phyloP scores from a whole-genome alignment of 2,113 vertebrate genomes.

The Dromas ardeola region DNA sequence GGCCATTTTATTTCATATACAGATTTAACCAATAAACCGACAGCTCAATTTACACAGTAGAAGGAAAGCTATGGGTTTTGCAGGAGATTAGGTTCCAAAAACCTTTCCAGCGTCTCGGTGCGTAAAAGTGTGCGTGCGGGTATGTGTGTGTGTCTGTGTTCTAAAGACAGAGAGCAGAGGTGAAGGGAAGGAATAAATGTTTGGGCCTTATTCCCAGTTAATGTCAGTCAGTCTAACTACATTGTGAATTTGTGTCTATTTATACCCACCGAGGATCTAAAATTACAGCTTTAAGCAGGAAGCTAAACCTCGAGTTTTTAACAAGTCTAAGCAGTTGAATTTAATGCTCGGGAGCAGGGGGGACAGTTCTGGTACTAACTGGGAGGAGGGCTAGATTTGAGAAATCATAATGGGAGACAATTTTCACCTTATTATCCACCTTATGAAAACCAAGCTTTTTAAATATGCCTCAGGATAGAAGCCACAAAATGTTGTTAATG shows the following conservation, averaged over 20 bases:
- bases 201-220: neutral
- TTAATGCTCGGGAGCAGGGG: neutral
- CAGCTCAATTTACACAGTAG: neutral
- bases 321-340: neutral
- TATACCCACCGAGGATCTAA: neutral
- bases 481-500: neutral
- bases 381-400: neutral
- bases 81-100: neutral
- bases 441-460: neutral
- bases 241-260: constrained; percentile 14
- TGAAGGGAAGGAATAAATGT: neutral
- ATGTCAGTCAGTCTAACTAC: neutral
- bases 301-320: neutral
- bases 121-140: accelerated
- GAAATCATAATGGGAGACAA: neutral
- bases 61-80: neutral
- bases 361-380: neutral
- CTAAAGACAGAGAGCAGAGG: neutral
- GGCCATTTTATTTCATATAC: neutral
- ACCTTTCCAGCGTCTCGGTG: neutral
- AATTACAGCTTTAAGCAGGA: neutral
- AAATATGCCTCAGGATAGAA: neutral
- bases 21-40: neutral
- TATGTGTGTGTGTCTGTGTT: neutral
- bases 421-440: constrained; percentile 12